Evolutionary conservation across 2,113 vertebrate genomes (phyloP).

Genomic region (Rhineura floridana): DNA sequence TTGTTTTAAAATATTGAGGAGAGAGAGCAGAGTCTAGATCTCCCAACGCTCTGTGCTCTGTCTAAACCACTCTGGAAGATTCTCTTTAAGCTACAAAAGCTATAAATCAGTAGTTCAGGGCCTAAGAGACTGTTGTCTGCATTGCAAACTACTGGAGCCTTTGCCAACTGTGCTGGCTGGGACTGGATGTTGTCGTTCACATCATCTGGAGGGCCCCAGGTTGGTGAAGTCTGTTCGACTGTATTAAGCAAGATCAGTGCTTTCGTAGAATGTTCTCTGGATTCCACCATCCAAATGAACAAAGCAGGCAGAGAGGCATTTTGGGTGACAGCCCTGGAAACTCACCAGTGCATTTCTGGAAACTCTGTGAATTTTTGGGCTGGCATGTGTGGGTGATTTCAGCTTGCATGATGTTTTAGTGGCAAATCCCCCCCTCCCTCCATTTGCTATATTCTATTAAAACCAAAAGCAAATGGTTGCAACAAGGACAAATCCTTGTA

Average conservation of each 20-base stretch:
- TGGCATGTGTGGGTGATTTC: neutral
- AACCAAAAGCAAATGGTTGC: neutral
- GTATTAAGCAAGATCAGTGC: neutral
- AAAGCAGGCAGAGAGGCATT: neutral
- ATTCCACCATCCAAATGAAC: neutral
- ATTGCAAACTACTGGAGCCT: neutral
- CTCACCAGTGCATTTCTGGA: neutral
- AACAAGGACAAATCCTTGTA: neutral
- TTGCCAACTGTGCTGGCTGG: too few relatives aligned
- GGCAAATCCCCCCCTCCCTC: neutral
- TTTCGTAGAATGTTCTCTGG: neutral
- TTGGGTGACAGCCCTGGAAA: neutral
- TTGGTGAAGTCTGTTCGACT: too few relatives aligned
- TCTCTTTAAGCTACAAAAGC: neutral
- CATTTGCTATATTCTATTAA: too few relatives aligned
- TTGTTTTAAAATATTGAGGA: neutral
- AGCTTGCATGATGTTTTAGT: neutral
- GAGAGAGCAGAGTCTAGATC: neutral
- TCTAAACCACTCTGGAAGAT: neutral
- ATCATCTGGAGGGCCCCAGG: too few relatives aligned
- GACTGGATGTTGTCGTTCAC: too few relatives aligned
- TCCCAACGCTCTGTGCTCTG: neutral
- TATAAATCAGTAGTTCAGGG: neutral
- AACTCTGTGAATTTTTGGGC: neutral
- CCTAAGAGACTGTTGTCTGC: neutral